Evolutionary conservation across 2,113 vertebrate genomes (phyloP).

Genomic region (Oncorhynchus keta): DNA sequence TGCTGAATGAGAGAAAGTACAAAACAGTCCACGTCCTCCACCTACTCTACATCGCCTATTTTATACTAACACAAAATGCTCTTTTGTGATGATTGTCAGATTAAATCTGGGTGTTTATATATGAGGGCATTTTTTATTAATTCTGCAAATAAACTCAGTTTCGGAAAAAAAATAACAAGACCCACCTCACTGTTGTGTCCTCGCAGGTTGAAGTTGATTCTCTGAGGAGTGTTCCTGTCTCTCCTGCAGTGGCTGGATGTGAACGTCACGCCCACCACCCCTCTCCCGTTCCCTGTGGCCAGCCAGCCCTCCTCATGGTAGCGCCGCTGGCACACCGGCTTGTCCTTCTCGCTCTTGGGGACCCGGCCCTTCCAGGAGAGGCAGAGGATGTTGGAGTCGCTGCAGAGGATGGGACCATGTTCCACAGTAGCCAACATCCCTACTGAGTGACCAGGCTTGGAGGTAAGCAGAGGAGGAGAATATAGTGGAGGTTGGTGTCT

Average conservation of each 20-base stretch:
- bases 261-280: slow-evolving; percentile 96
- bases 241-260: slow-evolving; percentile 95
- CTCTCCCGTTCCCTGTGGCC: slow-evolving; percentile 94
- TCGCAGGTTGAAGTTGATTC: slow-evolving; percentile 96
- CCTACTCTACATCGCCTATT: background rate
- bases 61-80: background rate
- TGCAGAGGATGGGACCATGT: slow-evolving; percentile 97
- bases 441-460: slow-evolving; percentile 76
- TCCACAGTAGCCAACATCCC: slow-evolving; percentile 99
- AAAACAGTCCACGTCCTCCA: too few relatives aligned
- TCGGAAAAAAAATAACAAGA: background rate
- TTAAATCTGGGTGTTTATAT: background rate
- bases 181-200: slow-evolving; percentile 98
- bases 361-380: slow-evolving; percentile 98
- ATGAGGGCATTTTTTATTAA: too few relatives aligned
- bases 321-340: slow-evolving; percentile 91
- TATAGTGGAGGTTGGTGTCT: background rate
- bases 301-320: slow-evolving; percentile 99
- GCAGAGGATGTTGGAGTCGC: slow-evolving; percentile 99
- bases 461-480: slow-evolving; percentile 6
- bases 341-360: slow-evolving; percentile 98
- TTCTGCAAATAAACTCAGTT: too few relatives aligned
- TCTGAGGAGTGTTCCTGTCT: slow-evolving; percentile 92
- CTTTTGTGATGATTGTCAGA: background rate
- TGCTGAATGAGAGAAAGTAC: background rate